Evolutionary conservation across 2,888 invertebrate genomes (phyloP), one percentile per base, ranked within the genome.

Genomic region (Physocephala rufipes): DNA sequence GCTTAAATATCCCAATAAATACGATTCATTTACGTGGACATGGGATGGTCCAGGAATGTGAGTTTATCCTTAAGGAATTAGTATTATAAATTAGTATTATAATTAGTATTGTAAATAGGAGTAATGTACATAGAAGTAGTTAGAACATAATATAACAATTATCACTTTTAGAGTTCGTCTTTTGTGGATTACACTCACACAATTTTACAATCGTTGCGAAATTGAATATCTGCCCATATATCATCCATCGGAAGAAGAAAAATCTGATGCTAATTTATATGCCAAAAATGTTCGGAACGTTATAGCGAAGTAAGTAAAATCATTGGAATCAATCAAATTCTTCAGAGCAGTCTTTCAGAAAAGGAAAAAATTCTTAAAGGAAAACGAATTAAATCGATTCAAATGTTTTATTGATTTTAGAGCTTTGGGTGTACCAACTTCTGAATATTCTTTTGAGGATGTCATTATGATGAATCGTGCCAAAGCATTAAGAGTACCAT

Each of bases 31-130:
- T 75, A 95, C 95, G 0, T 96, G 95, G 95, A 95, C 95, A 0
- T 97, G 95, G 96, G 95, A 95, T 83, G 97, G 97, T 45, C 96
- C 96, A 64, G 94, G 94, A 85, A 94, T 94, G 95, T 96, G 88
- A 92, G 94, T 92, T 76, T 19, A 24, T 47, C 7, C n/a, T 53
- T 19, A 45, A 26, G 26, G 3, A 12, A 1, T 5, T 36, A 26
- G 61, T 24, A 64, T 13, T 30, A 15, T 49, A 2, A 15, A 26
- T 24, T 53, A 24, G n/a, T 1, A 36, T 36, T 36, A 36, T 36
- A 4, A 4, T 4, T 36, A 36, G 36, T 36, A 4, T 7, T 7
- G 36, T 9, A 36, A 7, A 36, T 36, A 36, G 4, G 9, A 4
- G 9, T 36, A 36, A 36, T 36, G 9, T 36, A 36, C 9, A 36